Evolutionary conservation across 2,797 vertebrate genomes (phyloP).

Genomic region (Xiphorhynchus erythropygius): DNA sequence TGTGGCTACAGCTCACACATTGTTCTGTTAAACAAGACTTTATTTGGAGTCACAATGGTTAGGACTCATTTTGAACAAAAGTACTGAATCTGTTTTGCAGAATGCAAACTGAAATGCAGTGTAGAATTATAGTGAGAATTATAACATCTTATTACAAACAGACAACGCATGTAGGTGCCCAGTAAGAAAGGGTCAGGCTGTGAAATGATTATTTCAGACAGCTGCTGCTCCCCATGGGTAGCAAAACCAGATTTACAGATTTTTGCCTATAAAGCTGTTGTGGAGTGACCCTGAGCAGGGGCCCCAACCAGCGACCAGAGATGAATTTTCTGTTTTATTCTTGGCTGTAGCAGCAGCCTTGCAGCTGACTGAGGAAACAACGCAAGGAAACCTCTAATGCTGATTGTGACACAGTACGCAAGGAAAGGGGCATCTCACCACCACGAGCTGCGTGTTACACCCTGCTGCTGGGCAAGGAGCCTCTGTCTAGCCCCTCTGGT

Average conservation of each 20-base stretch:
- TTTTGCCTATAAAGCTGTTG: not conserved
- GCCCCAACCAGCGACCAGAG: not conserved
- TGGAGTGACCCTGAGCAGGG: not conserved
- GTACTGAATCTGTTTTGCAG: not conserved
- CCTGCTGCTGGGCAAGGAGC: not conserved
- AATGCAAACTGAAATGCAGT: not conserved
- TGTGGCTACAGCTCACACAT: not conserved
- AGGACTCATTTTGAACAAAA: not conserved
- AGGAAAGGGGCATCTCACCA: not conserved
- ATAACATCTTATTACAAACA: not conserved
- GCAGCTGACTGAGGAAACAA: not conserved
- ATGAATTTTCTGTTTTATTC: not conserved
- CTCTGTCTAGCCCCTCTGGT: not conserved
- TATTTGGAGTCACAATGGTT: not conserved
- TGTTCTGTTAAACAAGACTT: not conserved
- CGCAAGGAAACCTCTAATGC: not conserved
- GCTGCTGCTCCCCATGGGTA: not conserved
- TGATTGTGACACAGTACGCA: not conserved
- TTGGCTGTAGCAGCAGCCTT: not conserved
- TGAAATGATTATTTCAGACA: not conserved
- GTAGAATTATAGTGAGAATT: not conserved
- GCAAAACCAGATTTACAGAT: not conserved
- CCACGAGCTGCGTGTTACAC: accelerated
- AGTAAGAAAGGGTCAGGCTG: not conserved
- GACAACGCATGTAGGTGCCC: not conserved